phyloP scores from a whole-genome alignment of 2,113 vertebrate genomes.

The Percina caprodes region DNA sequence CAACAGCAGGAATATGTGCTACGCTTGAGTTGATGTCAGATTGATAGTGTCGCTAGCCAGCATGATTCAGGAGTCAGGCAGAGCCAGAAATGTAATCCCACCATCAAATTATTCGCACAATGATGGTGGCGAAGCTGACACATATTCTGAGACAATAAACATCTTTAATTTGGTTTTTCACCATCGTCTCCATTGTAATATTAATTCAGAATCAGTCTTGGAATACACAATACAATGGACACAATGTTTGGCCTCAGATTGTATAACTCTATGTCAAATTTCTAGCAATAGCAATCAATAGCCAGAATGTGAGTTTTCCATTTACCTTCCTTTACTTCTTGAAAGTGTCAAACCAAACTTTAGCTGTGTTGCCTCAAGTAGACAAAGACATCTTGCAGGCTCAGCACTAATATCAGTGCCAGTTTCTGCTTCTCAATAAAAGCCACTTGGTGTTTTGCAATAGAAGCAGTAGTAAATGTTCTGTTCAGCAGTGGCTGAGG shows the following conservation, averaged over 20 bases:
- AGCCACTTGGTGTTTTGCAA: too few species aligned
- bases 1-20: slow-evolving; percentile 16
- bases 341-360: neutral
- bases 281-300: neutral
- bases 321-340: neutral
- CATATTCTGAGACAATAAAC: slow-evolving; percentile 11
- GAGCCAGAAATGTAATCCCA: slow-evolving; percentile 1
- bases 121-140: neutral
- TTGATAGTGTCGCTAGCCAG: neutral
- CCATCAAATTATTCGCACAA: neutral
- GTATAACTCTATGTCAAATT: neutral
- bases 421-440: too few species aligned
- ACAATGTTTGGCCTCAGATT: neutral
- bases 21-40: slow-evolving; percentile 1
- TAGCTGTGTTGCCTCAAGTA: neutral
- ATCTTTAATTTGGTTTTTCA: neutral
- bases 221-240: neutral
- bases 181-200: neutral
- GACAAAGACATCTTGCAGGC: neutral
- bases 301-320: neutral
- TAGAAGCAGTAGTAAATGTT: too few species aligned
- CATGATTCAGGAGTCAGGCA: neutral
- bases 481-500: too few species aligned
- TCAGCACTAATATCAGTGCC: too few species aligned
- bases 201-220: neutral